Percentiles rank a stretch among this genome's conserved stretches.
phyloP scores from a whole-genome alignment of 2,113 vertebrate species.

The Balaeniceps rex region DNA sequence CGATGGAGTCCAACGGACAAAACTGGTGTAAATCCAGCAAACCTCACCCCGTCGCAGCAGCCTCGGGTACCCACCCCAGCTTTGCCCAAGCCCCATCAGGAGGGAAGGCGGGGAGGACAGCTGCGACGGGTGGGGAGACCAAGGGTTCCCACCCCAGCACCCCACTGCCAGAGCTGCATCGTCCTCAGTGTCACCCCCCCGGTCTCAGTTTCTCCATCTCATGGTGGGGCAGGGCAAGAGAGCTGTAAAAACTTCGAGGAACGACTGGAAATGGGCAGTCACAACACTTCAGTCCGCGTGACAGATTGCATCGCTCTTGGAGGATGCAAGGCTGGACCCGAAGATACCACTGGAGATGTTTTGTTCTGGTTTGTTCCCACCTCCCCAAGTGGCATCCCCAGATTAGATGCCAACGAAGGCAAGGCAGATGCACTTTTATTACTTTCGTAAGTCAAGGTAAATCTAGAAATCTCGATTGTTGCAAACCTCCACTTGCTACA shows the following conservation, averaged over 20 bases:
- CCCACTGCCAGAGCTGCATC: not conserved
- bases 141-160: not conserved
- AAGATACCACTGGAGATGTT: rapidly evolving
- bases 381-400: not conserved
- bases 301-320: rapidly evolving
- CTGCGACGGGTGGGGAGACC: rapidly evolving
- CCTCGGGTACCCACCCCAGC: not conserved
- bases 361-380: not conserved
- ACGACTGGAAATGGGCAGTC: rapidly evolving
- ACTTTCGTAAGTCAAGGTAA: not conserved
- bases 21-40: not conserved
- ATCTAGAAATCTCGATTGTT: not conserved
- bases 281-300: rapidly evolving
- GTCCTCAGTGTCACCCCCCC: rapidly evolving
- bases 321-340: not conserved
- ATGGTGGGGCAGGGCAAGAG: rapidly evolving
- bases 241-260: not conserved
- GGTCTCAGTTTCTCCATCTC: rapidly evolving
- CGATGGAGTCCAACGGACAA: not conserved
- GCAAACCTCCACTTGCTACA: not conserved
- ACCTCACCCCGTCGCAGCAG: not conserved
- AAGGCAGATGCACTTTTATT: not conserved
- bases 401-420: not conserved
- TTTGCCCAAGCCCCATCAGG: not conserved
- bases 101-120: not conserved